Evolutionary conservation across 2,797 vertebrate species (phyloP), one percentile per base, ranked within the genome.

Genomic region (Pelobates cultripes): DNA sequence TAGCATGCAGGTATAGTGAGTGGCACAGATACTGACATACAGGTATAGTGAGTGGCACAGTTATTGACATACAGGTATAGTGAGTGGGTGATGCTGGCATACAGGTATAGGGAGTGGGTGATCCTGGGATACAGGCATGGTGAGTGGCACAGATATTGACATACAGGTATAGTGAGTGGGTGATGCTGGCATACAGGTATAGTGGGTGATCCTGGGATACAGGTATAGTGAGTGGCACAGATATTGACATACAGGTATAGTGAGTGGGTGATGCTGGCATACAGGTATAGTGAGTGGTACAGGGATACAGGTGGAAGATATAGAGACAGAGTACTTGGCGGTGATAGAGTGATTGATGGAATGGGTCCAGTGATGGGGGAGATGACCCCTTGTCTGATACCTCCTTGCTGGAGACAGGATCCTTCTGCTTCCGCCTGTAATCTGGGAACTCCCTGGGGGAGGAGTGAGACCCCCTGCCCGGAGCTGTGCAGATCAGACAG

Each of bases 381-480:
- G 67, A 78, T 78, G 66, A 78, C 76, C 81, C 81, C 81, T 74
- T 72, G 71, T 63, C 70, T 83, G 71, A 78, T 83, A 83, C 81
- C 81, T 83, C 81, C 81, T 83, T 78, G 81, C 55, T 83, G 81
- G 53, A 64, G 77, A 78, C 71, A 83, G 71, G 81, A 83, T 79
- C 71, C 81, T 71, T 78, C 81, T 70, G 81, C 76, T 83, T 83
- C 77, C 77, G 76, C 64, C 75, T 79, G 71, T 43, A 51, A 63
- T 70, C 28, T 74, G 76, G 76, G 77, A 83, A 83, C 81, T 83
- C 81, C 71, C 81, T 70, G 81, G 81, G 81, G 76, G 81, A 73
- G 81, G 81, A 70, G 81, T 78, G 81, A 83, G 81, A 79, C 76
- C 81, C 81, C 76, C 81, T 74, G 76, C 76, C 81, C 71, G 71